Percentiles rank a stretch among this genome's conserved stretches.
Conservation (phyloP, 1,140 invertebrate genomes). For the Lordiphosa mommai region DNA sequence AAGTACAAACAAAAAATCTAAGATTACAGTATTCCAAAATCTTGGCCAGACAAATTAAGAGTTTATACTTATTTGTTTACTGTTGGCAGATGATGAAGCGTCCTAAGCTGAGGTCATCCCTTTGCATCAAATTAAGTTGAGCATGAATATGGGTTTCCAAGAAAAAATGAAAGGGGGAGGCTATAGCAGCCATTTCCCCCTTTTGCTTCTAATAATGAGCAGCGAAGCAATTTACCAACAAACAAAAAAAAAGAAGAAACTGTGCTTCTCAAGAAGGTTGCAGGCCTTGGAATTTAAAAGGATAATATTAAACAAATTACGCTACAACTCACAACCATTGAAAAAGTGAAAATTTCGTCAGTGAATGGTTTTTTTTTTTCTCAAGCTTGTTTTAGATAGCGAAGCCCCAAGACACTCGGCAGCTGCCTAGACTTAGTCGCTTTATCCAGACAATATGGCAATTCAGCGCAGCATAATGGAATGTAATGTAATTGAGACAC, state of each 20-base stretch:
- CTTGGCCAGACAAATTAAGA: conserved; percentile 59
- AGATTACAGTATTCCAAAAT: conserved; percentile 9
- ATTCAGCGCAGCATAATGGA: conserved; percentile 60
- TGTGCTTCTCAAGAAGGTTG: conserved; percentile 8
- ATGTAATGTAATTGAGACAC: conserved; percentile 63
- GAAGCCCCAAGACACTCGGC: conserved; percentile 3
- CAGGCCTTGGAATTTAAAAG: conserved; percentile 53
- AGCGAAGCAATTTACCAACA: conserved; percentile 51
- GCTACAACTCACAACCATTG: conserved; percentile 31
- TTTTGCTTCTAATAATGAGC: conserved; percentile 28
- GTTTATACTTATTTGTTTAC: conserved; percentile 60
- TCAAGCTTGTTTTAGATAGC: no score
- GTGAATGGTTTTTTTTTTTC: no score
- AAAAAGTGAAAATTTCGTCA: conserved; percentile 7
- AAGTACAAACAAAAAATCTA: conserved; percentile 2
- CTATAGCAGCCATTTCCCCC: not conserved
- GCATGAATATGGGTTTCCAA: conserved; percentile 41
- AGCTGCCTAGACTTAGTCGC: conserved; percentile 8
- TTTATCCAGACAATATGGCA: conserved; percentile 65
- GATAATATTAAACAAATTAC: conserved; percentile 74
- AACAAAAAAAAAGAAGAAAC: conserved; percentile 5
- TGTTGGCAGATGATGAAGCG: conserved; percentile 37
- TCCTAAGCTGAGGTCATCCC: conserved; percentile 12
- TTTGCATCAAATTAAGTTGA: conserved; percentile 43
- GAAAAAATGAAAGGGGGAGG: conserved; percentile 3